Evolutionary conservation across 2,888 invertebrate species (phyloP).

Genomic region (Zeuzera pyrina): DNA sequence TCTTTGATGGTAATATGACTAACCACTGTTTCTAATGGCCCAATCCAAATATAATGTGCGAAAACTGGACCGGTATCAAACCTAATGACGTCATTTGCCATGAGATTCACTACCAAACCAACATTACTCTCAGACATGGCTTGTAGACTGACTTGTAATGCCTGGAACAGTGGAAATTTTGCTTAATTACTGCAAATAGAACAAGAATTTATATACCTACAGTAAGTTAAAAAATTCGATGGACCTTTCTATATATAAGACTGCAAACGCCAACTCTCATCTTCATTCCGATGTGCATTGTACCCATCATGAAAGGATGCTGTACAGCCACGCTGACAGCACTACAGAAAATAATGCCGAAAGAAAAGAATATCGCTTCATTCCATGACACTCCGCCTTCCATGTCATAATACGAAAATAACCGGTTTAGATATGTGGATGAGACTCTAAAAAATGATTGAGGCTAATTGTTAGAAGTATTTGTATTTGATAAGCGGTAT

Average conservation of each 20-base stretch:
- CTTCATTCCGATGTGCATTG: constrained; percentile 86
- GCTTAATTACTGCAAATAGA: background rate
- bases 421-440: constrained; percentile 72
- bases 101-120: constrained; percentile 70
- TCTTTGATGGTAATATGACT: background rate
- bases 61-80: constrained; percentile 81
- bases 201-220: background rate
- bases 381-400: constrained; percentile 64
- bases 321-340: constrained; percentile 76
- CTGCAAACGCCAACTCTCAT: constrained; percentile 87
- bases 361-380: constrained; percentile 79
- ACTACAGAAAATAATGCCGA: constrained; percentile 77
- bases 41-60: constrained; percentile 83
- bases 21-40: constrained; percentile 79
- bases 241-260: constrained; percentile 88
- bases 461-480: background rate
- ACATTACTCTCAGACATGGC: constrained; percentile 52
- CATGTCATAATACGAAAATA: constrained; percentile 74
- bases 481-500: too few species aligned
- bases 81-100: constrained; percentile 85
- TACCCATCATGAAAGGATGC: constrained; percentile 79
- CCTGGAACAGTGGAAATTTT: too few species aligned
- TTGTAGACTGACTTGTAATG: constrained; percentile 55
- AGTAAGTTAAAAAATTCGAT: background rate
- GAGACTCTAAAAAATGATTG: constrained; percentile 54